Evolutionary conservation across 2,797 vertebrate genomes (phyloP).

Genomic region (Acipenser transmontanus): DNA sequence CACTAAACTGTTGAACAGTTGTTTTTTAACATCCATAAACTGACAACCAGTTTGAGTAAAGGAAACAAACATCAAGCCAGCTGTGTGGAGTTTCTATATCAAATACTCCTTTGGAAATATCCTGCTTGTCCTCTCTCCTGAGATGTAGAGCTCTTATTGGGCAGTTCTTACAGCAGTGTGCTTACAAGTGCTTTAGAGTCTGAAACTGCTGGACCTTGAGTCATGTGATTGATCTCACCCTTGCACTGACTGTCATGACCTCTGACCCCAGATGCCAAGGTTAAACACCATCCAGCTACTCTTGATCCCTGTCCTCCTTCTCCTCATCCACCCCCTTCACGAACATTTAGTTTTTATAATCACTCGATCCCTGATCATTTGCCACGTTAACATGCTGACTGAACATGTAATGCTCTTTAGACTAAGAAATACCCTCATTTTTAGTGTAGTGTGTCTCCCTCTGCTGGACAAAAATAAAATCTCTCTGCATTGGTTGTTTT

Average conservation of each 20-base stretch:
- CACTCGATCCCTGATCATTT: background rate
- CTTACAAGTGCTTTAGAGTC: no score
- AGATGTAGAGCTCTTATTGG: no score
- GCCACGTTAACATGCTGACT: background rate
- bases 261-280: conserved; percentile 11
- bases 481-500: background rate
- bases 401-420: background rate
- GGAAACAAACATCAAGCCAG: no score
- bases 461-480: conserved; percentile 37
- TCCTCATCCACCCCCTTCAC: background rate
- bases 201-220: background rate
- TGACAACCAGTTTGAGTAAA: no score
- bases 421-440: conserved; percentile 12
- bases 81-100: no score
- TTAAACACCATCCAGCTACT: conserved; percentile 1
- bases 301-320: conserved; percentile 6
- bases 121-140: no score
- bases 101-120: no score
- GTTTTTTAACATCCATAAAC: no score
- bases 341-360: background rate
- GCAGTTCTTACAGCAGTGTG: no score
- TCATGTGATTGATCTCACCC: conserved; percentile 4
- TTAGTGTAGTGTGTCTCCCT: conserved; percentile 58
- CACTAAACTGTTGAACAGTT: no score
- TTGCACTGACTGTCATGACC: background rate